These are phyloP conservation scores for Jaculus jaculus DNA, from an alignment of 2,113 vertebrate species.

Conservation along the genomic window DNA sequence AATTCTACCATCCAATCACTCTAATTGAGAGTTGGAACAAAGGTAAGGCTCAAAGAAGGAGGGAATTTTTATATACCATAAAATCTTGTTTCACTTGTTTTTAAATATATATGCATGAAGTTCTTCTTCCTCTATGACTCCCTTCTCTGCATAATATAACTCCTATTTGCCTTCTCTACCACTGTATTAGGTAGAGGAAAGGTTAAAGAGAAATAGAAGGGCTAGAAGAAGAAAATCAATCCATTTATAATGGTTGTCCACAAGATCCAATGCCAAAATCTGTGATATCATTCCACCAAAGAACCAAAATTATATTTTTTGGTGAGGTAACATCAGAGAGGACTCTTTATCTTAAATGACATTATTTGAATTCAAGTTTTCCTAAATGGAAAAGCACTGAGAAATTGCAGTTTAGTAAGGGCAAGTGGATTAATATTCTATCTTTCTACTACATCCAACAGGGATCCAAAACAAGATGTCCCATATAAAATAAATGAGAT, in stretches of 20 bases:
- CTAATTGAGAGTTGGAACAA: constrained; percentile 62
- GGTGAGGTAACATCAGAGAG: background rate
- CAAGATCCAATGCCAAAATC: background rate
- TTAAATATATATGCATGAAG: background rate
- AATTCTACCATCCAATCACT: constrained; percentile 63
- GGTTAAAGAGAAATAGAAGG: constrained; percentile 35
- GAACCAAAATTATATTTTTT: constrained; percentile 44
- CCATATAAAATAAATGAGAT: constrained; percentile 22
- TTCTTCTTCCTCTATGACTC: constrained; percentile 35
- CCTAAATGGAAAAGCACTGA: constrained; percentile 2
- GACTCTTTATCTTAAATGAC: constrained; percentile 1
- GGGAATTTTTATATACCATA: constrained; percentile 22
- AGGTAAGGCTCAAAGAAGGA: constrained; percentile 59
- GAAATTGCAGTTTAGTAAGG: constrained; percentile 15
- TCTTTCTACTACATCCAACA: background rate
- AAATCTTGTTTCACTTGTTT: too few relatives aligned
- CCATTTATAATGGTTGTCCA: background rate
- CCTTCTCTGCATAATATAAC: background rate
- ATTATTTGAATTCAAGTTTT: constrained; percentile 52
- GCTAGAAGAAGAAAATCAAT: background rate
- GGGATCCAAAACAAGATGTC: constrained; percentile 20
- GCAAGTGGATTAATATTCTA: background rate
- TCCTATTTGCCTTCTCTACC: background rate
- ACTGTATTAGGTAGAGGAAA: background rate
- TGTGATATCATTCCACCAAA: constrained; percentile 32